These are phyloP conservation scores for Mesochorus sp. DNA, from an alignment of 2,888 invertebrate species.

Conservation along the genomic window DNA sequence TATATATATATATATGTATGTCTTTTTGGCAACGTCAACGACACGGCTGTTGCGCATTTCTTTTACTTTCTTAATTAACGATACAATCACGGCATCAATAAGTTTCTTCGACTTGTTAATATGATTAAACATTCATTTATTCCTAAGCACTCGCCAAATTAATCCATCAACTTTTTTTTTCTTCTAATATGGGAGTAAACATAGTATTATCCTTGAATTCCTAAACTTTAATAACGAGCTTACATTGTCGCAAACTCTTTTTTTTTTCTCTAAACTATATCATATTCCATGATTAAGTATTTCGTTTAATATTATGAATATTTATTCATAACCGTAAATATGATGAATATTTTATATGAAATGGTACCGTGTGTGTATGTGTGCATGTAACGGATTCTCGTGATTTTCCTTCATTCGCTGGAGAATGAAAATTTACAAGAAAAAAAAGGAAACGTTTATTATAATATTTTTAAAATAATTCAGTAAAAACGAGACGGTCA, in stretches of 20 bases:
- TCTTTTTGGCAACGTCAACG: background rate
- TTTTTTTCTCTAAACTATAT: background rate
- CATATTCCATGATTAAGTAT: slow-evolving; percentile 25
- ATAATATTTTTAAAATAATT: background rate
- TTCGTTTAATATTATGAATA: background rate
- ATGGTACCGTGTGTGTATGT: background rate
- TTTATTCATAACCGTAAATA: background rate
- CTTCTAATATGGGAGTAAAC: slow-evolving; percentile 23
- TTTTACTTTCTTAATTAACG: background rate
- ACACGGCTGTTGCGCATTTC: slow-evolving; percentile 40
- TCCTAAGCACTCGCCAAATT: slow-evolving; percentile 16
- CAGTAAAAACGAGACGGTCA: background rate
- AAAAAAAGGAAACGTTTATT: background rate
- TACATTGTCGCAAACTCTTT: background rate
- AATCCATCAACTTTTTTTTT: background rate
- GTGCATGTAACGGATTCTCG: background rate
- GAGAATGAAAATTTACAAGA: too few species aligned
- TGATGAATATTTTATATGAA: background rate
- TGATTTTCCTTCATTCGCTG: background rate
- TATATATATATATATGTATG: slow-evolving; percentile 47
- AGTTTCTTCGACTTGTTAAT: background rate
- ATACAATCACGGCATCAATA: slow-evolving; percentile 5
- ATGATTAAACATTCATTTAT: slow-evolving; percentile 21
- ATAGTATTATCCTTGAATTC: slow-evolving; percentile 56
- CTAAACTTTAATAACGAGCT: slow-evolving; percentile 30